These are phyloP conservation scores for Andrena hattorfiana DNA, from an alignment of 2,888 invertebrate species.

Conservation along the genomic window DNA sequence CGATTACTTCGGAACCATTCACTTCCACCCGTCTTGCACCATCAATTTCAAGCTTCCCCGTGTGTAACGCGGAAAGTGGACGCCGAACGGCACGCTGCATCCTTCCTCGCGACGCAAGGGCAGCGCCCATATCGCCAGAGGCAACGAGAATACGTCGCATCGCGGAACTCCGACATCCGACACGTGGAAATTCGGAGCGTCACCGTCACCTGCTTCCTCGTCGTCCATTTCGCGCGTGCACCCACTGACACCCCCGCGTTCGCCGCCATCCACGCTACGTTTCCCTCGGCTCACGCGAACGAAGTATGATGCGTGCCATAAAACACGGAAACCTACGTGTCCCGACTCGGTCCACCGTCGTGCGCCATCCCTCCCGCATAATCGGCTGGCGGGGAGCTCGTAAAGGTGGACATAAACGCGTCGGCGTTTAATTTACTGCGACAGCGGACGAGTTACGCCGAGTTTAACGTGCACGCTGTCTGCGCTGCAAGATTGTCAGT, in stretches of 20 bases:
- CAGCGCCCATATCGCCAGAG: background rate
- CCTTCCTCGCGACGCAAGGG: background rate
- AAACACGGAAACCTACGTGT: constrained; percentile 16
- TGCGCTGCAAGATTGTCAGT: constrained; percentile 30
- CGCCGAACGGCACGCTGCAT: background rate
- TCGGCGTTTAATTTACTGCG: constrained; percentile 44
- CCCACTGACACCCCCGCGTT: background rate
- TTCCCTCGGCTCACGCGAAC: background rate
- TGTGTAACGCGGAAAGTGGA: background rate
- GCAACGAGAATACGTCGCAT: background rate
- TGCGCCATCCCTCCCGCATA: background rate
- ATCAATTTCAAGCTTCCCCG: background rate
- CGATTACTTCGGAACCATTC: no score
- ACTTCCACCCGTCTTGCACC: no score
- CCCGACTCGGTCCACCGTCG: background rate
- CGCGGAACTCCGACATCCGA: constrained; percentile 4
- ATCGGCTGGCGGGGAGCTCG: constrained; percentile 10
- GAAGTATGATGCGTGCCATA: background rate
- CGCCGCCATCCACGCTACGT: background rate
- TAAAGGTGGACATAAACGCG: constrained; percentile 37
- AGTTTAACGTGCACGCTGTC: constrained; percentile 15
- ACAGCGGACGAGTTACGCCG: constrained; percentile 14
- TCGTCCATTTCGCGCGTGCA: background rate
- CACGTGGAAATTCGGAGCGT: background rate
- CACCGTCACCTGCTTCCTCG: no score